Evolutionary conservation across 2,113 vertebrate genomes (phyloP), one percentile per base, ranked within the genome.

Genomic region (Crypturellus undulatus): DNA sequence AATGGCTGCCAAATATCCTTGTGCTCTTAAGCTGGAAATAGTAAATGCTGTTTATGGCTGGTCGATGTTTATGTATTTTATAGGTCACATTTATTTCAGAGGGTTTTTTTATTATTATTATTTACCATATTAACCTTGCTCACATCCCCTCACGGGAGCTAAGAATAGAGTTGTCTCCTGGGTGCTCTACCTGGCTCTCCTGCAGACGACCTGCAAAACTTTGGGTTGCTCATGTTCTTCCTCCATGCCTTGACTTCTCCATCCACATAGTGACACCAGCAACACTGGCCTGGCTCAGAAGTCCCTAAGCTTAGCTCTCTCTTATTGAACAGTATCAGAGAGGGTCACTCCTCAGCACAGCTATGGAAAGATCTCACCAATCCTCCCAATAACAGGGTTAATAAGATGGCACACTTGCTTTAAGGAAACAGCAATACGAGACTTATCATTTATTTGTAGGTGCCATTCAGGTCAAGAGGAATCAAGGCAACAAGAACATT

Each of bases 21-120:
- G n/a, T 59, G 75, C 78, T 83, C 32, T 77, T 84, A 64, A 84
- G 93, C 91, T 80, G 79, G 56, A 80, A 94, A 78, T 47, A 77
- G 84, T 43, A 88, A 88, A 67, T 43, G 87, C 75, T 90, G 79
- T 47, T 77, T 68, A 51, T 63, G 91, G 68, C 75, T 12, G 49
- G 43, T n/a, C 40, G 49, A 8, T 52, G 79, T 90, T 84, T 92
- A 71, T 94, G 87, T 91, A 60, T 94, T 92, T 93, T 92, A 51
- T 30, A 36, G 89, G 87, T 79, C 87, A 56, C 67, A 3, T 70
- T 94, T 12, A 49, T 87, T 90, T 83, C 89, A 84, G 59, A 34
- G 67, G 67, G 89, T 87, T 95, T 49, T 2, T 7, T 65, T 91
- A n/a, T n/a, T n/a, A n/a, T 13, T 49, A 11, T 49, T 40, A 84